Evolutionary conservation across 2,888 invertebrate genomes (phyloP).

Genomic region (Lysandra bellargus): DNA sequence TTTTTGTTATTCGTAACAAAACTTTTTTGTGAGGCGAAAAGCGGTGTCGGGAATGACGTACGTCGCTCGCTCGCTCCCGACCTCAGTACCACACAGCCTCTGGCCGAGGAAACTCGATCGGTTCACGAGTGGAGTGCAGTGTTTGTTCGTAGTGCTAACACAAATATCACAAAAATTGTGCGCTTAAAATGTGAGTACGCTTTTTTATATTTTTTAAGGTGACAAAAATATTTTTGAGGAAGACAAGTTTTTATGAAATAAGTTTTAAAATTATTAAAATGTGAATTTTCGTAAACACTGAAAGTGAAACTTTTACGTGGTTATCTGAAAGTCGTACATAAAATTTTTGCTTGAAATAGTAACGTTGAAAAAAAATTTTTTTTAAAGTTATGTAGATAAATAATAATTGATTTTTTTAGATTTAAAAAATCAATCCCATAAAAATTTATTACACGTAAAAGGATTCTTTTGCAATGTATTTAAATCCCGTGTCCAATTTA

Average conservation of each 20-base stretch:
- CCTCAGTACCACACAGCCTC: conserved; percentile 74
- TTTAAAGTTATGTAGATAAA: neutral
- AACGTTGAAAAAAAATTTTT: neutral
- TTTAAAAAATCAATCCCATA: too few relatives aligned
- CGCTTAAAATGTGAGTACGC: conserved; percentile 41
- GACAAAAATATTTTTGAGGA: neutral
- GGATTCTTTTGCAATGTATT: neutral
- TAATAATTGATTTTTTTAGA: too few relatives aligned
- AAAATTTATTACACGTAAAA: neutral
- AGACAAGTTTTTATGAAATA: neutral
- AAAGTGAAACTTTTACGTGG: neutral
- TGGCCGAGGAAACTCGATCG: conserved; percentile 55
- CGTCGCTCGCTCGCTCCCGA: conserved; percentile 53
- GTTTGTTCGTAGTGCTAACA: conserved; percentile 41
- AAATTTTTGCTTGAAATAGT: neutral
- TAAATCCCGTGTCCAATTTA: neutral
- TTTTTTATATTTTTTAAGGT: neutral
- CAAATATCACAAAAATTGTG: conserved; percentile 33
- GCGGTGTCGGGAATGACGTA: conserved; percentile 58
- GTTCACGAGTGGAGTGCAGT: conserved; percentile 69
- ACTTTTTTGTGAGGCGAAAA: conserved; percentile 8
- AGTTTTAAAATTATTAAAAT: neutral
- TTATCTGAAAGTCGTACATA: neutral
- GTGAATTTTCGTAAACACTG: too few relatives aligned
- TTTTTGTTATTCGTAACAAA: neutral